Percentiles rank a stretch among this genome's conserved stretches.
These are phyloP conservation scores for Tiliacea aurago DNA, from an alignment of 2,888 invertebrate genomes.

Conservation along the genomic window DNA sequence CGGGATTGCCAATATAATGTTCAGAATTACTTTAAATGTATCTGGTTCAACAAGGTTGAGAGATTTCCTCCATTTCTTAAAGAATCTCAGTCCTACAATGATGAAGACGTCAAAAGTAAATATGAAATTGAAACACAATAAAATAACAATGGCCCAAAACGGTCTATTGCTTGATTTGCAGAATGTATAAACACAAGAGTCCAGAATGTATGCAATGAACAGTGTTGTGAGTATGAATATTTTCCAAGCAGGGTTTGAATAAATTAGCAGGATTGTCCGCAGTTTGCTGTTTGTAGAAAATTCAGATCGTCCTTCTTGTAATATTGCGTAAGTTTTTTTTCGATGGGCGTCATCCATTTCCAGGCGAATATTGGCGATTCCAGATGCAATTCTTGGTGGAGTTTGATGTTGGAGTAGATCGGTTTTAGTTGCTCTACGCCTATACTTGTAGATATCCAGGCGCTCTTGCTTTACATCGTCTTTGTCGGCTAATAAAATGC, in stretches of 20 bases:
- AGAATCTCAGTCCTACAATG: conserved; percentile 82
- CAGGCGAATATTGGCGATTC: conserved; percentile 63
- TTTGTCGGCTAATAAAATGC: conserved; percentile 54
- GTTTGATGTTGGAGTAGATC: conserved; percentile 42
- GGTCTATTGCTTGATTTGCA: conserved; percentile 72
- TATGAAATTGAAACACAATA: conserved; percentile 79
- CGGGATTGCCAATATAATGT: conserved; percentile 81
- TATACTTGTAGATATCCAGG: conserved; percentile 80
- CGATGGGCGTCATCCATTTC: conserved; percentile 74
- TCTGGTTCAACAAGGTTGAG: conserved; percentile 86
- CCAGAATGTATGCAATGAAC: conserved; percentile 81
- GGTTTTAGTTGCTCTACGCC: conserved; percentile 71
- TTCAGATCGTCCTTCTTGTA: conserved; percentile 83
- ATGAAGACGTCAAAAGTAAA: conserved; percentile 82
- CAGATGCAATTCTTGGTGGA: background rate
- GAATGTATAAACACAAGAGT: conserved; percentile 84
- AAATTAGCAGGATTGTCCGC: conserved; percentile 80
- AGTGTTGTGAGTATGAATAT: conserved; percentile 79
- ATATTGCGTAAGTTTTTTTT: conserved; percentile 82
- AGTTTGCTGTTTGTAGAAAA: conserved; percentile 79
- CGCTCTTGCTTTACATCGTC: conserved; percentile 49
- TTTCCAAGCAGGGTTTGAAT: conserved; percentile 83
- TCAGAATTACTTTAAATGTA: conserved; percentile 77
- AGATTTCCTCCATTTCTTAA: conserved; percentile 86
- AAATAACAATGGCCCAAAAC: conserved; percentile 75